Conservation (phyloP, 2,797 vertebrate species). For the Catamblyrhynchus diadema region DNA sequence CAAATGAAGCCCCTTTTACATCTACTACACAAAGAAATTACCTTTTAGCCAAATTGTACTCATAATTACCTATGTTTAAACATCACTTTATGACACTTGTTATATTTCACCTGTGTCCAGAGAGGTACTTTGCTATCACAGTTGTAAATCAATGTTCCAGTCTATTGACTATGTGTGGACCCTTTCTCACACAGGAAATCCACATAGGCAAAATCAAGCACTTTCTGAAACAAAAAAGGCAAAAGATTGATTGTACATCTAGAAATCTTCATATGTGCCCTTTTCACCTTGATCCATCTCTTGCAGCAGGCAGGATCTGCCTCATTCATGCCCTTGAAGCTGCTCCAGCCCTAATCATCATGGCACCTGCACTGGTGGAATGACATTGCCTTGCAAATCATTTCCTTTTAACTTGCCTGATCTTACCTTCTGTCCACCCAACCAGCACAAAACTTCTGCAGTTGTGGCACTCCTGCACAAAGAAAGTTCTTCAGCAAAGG, state of each 20-base stretch:
- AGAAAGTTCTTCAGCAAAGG: background rate
- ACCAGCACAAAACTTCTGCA: background rate
- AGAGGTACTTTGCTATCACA: background rate
- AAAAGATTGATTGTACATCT: background rate
- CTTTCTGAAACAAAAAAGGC: background rate
- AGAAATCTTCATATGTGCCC: background rate
- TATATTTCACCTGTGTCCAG: background rate
- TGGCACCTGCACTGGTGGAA: too few relatives aligned
- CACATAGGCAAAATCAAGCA: background rate
- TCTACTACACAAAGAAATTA: background rate
- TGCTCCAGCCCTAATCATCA: background rate
- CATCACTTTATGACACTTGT: background rate
- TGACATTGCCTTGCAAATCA: accelerated
- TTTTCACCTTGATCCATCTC: background rate
- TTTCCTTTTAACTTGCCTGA: background rate
- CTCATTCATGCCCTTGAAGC: background rate
- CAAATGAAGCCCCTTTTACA: background rate
- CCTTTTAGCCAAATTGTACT: background rate
- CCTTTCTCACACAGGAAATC: background rate
- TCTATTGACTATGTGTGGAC: background rate
- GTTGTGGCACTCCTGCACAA: background rate
- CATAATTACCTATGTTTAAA: background rate
- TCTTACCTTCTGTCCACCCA: background rate
- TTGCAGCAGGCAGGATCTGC: background rate
- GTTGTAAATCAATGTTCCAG: background rate